phyloP scores from a whole-genome alignment of 2,888 invertebrate species.

The Venustoraphidia nigricollis region DNA sequence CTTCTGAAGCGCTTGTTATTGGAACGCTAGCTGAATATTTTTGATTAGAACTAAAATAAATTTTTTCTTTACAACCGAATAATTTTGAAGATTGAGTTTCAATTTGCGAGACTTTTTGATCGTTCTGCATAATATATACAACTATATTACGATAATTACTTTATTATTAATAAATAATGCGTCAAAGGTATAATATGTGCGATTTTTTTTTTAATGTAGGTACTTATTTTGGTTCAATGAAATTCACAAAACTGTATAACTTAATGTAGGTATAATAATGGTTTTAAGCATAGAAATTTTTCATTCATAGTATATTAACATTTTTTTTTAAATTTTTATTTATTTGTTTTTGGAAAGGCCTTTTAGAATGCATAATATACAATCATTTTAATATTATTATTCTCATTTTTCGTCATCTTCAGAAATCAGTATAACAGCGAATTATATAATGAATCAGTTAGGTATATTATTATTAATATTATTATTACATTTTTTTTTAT shows the following conservation, averaged over 20 bases:
- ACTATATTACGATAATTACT: too few relatives aligned
- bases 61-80: too few relatives aligned
- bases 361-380: constrained; percentile 3
- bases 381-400: constrained; percentile 2
- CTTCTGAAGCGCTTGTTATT: too few relatives aligned
- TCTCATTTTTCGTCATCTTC: background rate
- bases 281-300: background rate
- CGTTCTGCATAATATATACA: too few relatives aligned
- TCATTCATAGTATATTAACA: background rate
- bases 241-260: background rate
- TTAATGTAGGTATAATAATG: background rate
- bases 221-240: background rate
- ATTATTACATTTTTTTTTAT: background rate
- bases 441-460: background rate
- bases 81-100: too few relatives aligned
- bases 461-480: background rate
- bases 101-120: too few relatives aligned
- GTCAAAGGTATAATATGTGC: background rate
- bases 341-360: constrained; percentile 3
- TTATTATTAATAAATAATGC: too few relatives aligned
- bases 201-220: background rate
- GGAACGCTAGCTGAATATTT: too few relatives aligned
- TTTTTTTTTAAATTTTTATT: background rate
- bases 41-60: too few relatives aligned
- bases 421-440: background rate